Percentiles rank a stretch among this genome's conserved stretches.
phyloP scores from a whole-genome alignment of 2,888 invertebrate species.

The Dioctria linearis region DNA sequence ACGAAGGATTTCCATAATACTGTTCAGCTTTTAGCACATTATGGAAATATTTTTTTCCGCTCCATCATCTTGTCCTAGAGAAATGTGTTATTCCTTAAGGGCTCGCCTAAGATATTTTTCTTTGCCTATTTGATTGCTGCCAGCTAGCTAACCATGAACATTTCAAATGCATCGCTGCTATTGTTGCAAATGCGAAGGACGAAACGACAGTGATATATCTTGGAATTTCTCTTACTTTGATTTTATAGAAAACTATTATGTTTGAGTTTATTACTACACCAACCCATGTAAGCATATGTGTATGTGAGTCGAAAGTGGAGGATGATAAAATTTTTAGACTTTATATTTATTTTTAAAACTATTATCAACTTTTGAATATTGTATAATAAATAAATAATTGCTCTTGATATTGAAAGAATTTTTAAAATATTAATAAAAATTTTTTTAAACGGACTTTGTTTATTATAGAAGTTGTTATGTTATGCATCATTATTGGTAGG shows the following conservation, averaged over 20 bases:
- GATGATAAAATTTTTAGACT: too few species aligned
- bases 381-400: too few species aligned
- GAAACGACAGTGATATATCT: slow-evolving; percentile 16
- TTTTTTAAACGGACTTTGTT: too few species aligned
- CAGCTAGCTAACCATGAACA: slow-evolving; percentile 24
- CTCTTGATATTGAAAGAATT: too few species aligned
- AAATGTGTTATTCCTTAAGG: slow-evolving; percentile 19
- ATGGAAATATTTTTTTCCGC: background rate
- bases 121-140: background rate
- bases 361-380: too few species aligned
- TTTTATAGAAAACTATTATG: background rate
- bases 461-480: too few species aligned
- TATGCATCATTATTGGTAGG: too few species aligned
- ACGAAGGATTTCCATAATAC: background rate
- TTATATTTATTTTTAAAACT: too few species aligned
- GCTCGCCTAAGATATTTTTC: background rate
- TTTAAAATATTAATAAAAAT: too few species aligned
- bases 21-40: slow-evolving; percentile 7
- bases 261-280: too few species aligned
- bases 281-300: too few species aligned
- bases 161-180: slow-evolving; percentile 40
- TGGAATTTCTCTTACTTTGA: slow-evolving; percentile 9
- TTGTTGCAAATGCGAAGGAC: slow-evolving; percentile 33
- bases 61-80: background rate
- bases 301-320: too few species aligned